Evolutionary conservation across 2,888 invertebrate genomes (phyloP), one percentile per base, ranked within the genome.

Genomic region (Tineola bisselliella): DNA sequence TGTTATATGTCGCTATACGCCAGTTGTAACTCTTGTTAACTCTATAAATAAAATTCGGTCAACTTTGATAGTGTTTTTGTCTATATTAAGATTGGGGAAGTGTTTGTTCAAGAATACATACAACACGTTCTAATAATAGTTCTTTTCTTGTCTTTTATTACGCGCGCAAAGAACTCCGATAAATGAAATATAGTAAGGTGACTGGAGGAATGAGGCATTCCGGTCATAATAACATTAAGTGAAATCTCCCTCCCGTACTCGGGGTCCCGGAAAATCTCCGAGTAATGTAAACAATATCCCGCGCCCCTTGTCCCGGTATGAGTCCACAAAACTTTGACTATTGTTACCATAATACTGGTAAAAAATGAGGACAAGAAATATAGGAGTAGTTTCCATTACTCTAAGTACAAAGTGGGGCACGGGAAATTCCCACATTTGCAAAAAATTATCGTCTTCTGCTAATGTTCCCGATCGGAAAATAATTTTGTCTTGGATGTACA

Each of bases 221-320:
- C 38, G 38, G 38, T 38, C 11, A 38, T 38, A 38, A 38, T n/a
- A 38, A 38, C n/a, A 38, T n/a, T 12, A 38, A 38, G 38, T 38
- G 48, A 17, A 48, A 15, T n/a, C 48, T 48, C 15, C 13, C n/a
- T n/a, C 43, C 43, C n/a, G 43, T 25, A n/a, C 43, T n/a, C 43
- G 43, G 25, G 10, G 68, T 65, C 68, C 72, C 67, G 70, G 65
- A 71, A 75, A 73, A 76, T 74, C 73, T 71, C 64, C 69, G 68
- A 69, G 70, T 72, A 74, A 75, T 71, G 75, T 73, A 78, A 79
- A 80, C 78, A 79, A 75, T 77, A 75, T 48, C 69, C 64, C 66
- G 65, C 63, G 64, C 59, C 48, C 48, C 38, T n/a, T n/a, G 38
- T 48, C 43, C 43, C 48, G 48, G 48, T 17, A 48, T 48, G 13